Evolutionary conservation across 2,113 vertebrate genomes (phyloP), one percentile per base, ranked within the genome.

Genomic region (Festucalex cinctus): DNA sequence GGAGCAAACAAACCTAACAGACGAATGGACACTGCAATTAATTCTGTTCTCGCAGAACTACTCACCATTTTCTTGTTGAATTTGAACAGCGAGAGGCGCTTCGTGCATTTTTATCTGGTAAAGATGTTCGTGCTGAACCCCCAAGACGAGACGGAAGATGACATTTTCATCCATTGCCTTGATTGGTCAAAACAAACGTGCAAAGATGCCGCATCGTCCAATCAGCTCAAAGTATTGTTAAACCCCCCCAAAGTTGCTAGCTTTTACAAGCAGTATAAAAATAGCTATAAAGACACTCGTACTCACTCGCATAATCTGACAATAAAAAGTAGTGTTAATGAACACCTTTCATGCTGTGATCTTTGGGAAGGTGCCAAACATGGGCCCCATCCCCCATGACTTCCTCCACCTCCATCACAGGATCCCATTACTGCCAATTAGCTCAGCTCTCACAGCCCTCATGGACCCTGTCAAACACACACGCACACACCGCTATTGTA

Each of bases 361-460:
- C 74, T 77, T 79, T 70, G 63, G 73, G 83, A 63, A 74, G 74
- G 74, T 68, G 71, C 86, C 83, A 80, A 79, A 85, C 68, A 74
- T 59, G 39, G 68, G 74, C 68, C 68, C 64, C 26, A 46, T 73
- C 73, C 60, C 66, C 73, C 68, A 75, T 66, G 60, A 66, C 60
- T 19, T 58, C 39, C 12, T 37, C 69, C 24, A 51, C 66, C 51
- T 60, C 63, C 57, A 62, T 48, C 64, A 56, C 54, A 80, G 74
- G 71, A 85, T 82, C 67, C 83, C 74, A 83, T 90, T 87, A 84
- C 66, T 73, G 71, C 72, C 79, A 86, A 82, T 88, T 87, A 86
- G 69, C 60, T 65, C 64, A 66, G 68, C 72, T 75, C 79, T 83
- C 64, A 71, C 6, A 67, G 69, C 75, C 37, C 58, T 82, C 84